Evolutionary conservation across 2,113 vertebrate genomes (phyloP), one percentile per base, ranked within the genome.

Genomic region (Cervus canadensis): DNA sequence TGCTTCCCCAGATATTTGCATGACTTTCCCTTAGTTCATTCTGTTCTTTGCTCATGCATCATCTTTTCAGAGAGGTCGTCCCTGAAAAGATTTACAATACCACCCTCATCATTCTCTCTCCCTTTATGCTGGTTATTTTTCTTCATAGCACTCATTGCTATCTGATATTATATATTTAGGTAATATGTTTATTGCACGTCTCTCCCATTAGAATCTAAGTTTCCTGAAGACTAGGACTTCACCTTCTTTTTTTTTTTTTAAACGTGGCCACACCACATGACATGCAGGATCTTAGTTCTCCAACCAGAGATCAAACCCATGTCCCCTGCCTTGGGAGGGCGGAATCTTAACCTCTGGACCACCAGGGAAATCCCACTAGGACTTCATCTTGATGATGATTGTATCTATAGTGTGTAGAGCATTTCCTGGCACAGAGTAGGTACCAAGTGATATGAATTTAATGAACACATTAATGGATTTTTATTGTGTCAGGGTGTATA

Each of bases 161-260:
- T 90, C 45, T 94, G 82, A 82, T 87, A 45, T 91, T 90, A 78
- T 81, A 33, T 78, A 85, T 87, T 94, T 94, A 97, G 60, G 90
- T 93, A 88, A 88, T 57, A 93, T 60, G 40, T 87, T 89, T 92
- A 95, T 86, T 81, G 6, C 87, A 81, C 92, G 54, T 85, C 7
- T 87, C n/a, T 85, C 67, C 57, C 57, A 74, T 89, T 96, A 86
- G 25, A 89, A 78, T 92, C 45, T 76, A 94, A 94, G 60, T 92
- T 92, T 89, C n/a, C 76, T 48, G 30, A 95, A 86, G 45, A 57
- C 28, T 52, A 25, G 19, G 45, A 96, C 40, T 94, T 89, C 40
- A 10, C 6, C 36, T 74, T 40, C 19, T 21, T 67, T 36, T 6
- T 40, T 36, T 36, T 71, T 40, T 74, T 74, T 74, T 13, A 13